A percentile compares a stretch with the other conserved stretches of the same genome.
Evolutionary conservation across 2,888 invertebrate genomes (phyloP).

Genomic region (Clunio marinus): DNA sequence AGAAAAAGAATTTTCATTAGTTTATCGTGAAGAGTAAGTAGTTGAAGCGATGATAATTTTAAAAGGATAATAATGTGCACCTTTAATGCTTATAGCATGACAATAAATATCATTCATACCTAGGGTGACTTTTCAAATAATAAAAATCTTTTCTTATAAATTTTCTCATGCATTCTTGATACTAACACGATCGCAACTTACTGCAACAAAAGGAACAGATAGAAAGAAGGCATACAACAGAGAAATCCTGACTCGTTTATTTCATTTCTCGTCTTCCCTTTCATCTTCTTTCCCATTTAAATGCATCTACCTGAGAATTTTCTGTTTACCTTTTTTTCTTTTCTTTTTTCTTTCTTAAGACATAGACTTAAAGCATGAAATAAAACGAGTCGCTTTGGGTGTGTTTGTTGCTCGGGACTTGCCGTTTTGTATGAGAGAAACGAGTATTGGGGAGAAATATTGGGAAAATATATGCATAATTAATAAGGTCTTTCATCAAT

Average conservation of each 20-base stretch:
- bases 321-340: not conserved
- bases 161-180: conserved; percentile 30
- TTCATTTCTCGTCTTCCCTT: not conserved
- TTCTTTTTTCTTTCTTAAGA: not conserved
- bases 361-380: not conserved
- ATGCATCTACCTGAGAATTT: conserved; percentile 24
- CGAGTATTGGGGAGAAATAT: conserved; percentile 18
- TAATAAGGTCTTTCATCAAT: not conserved
- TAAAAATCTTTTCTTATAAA: not conserved
- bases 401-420: not conserved
- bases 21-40: not conserved
- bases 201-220: conserved; percentile 32
- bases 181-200: not conserved
- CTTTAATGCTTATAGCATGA: not conserved
- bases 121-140: conserved; percentile 24
- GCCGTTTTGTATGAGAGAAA: not conserved
- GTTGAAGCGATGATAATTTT: not conserved
- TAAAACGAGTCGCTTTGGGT: not conserved
- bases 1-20: not conserved
- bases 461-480: conserved; percentile 34
- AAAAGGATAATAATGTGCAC: conserved; percentile 16
- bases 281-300: not conserved
- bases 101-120: not conserved
- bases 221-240: not conserved
- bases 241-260: conserved; percentile 22